Evolutionary conservation across 2,888 invertebrate genomes (phyloP).

Genomic region (Eucriotettix oculatus): DNA sequence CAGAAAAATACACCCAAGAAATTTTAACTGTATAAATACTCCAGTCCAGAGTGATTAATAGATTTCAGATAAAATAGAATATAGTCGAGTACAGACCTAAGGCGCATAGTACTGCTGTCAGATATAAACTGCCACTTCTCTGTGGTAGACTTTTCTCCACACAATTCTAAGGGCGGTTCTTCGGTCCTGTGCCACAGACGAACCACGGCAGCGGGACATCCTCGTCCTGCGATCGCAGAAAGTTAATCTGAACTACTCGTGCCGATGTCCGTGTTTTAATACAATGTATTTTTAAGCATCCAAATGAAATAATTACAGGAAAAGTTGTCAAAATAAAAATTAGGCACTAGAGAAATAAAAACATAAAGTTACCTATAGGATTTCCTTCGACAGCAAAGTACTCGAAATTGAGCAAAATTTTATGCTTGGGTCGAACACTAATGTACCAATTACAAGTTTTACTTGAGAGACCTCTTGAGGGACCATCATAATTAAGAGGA

Average conservation of each 20-base stretch:
- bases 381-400: conserved; percentile 89
- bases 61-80: no score
- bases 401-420: conserved; percentile 81
- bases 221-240: conserved; percentile 30
- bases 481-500: conserved; percentile 78
- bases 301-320: conserved; percentile 1
- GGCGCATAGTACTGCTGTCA: conserved; percentile 67
- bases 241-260: no score
- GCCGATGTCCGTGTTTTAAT: no score
- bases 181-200: conserved; percentile 74
- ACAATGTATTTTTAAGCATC: neutral
- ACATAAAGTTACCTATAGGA: conserved; percentile 46
- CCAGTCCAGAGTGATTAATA: no score
- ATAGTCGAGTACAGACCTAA: conserved; percentile 38
- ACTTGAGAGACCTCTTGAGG: conserved; percentile 59
- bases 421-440: conserved; percentile 67
- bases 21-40: no score
- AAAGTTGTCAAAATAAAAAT: neutral
- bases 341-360: no score
- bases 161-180: conserved; percentile 70
- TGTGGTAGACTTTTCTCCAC: conserved; percentile 62
- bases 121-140: conserved; percentile 76
- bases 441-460: conserved; percentile 96
- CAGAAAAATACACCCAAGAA: no score
- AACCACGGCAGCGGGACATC: conserved; percentile 81